These are phyloP conservation scores for Lycia hirtaria DNA, from an alignment of 2,888 invertebrate species.

Conservation along the genomic window DNA sequence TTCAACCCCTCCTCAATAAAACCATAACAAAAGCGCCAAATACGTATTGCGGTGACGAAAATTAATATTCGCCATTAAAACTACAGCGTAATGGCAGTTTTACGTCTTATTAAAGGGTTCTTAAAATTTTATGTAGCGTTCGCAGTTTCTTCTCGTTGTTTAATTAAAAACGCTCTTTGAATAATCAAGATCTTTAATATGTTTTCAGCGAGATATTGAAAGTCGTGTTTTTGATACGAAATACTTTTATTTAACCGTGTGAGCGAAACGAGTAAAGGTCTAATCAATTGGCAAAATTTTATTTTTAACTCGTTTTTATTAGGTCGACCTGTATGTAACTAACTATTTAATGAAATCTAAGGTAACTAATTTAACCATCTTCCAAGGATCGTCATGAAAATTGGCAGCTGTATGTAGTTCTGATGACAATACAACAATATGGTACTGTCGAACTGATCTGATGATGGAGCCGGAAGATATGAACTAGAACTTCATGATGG, in stretches of 20 bases:
- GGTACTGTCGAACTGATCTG: too few relatives aligned
- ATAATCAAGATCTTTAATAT: conserved; percentile 77
- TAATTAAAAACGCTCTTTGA: conserved; percentile 83
- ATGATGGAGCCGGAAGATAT: too few relatives aligned
- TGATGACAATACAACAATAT: too few relatives aligned
- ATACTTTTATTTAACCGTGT: conserved; percentile 12
- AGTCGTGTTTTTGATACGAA: conserved; percentile 32
- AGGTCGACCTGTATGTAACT: too few relatives aligned
- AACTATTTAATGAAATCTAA: too few relatives aligned
- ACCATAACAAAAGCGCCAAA: conserved; percentile 50
- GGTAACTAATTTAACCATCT: too few relatives aligned
- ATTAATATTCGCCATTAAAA: conserved; percentile 79
- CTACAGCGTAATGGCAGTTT: conserved; percentile 73
- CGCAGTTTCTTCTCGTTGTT: conserved; percentile 65
- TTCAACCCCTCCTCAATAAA: conserved; percentile 45
- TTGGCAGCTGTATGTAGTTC: too few relatives aligned
- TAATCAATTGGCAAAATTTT: too few relatives aligned
- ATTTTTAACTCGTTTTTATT: too few relatives aligned
- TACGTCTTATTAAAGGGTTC: conserved; percentile 83
- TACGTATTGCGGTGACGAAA: conserved; percentile 72
- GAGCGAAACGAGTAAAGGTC: too few relatives aligned
- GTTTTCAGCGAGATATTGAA: conserved; percentile 58
- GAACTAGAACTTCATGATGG: too few relatives aligned
- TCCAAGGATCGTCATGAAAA: too few relatives aligned
- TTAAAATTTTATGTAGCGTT: conserved; percentile 78